Percentiles rank a stretch among this genome's conserved stretches.
phyloP scores from a whole-genome alignment of 2,113 vertebrate genomes.

The Gorilla gorilla region DNA sequence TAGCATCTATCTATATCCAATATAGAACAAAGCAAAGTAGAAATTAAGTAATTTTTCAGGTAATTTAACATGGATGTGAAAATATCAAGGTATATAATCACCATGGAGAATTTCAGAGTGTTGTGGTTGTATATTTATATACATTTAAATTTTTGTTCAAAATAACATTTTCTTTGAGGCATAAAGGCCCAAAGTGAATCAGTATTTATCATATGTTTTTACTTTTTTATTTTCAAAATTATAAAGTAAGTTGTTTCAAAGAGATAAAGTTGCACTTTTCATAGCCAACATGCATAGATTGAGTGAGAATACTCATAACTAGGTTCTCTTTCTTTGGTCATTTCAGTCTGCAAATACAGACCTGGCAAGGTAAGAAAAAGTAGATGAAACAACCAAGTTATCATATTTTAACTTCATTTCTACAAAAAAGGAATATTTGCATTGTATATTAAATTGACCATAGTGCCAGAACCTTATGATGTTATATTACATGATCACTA shows the following conservation, averaged over 20 bases:
- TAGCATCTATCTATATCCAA: background rate
- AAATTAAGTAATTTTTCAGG: slow-evolving; percentile 55
- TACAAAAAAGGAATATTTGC: slow-evolving; percentile 47
- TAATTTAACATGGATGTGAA: slow-evolving; percentile 41
- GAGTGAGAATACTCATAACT: background rate
- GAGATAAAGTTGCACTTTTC: slow-evolving; percentile 30
- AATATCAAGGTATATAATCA: slow-evolving; percentile 33
- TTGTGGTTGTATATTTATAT: slow-evolving; percentile 29
- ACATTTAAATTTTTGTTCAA: slow-evolving; percentile 43
- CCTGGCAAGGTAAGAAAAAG: background rate
- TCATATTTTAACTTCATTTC: slow-evolving; percentile 58
- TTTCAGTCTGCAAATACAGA: slow-evolving; percentile 45
- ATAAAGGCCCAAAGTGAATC: background rate
- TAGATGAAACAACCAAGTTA: slow-evolving; percentile 45
- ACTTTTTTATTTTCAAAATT: slow-evolving; percentile 20
- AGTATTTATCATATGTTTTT: slow-evolving; percentile 5
- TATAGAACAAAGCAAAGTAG: background rate
- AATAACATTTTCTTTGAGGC: slow-evolving; percentile 18
- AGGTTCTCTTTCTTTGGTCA: slow-evolving; percentile 23
- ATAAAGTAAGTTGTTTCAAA: slow-evolving; percentile 27
- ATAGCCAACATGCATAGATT: background rate
- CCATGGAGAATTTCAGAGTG: slow-evolving; percentile 4
- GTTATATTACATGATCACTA: slow-evolving; percentile 35
- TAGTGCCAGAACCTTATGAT: slow-evolving; percentile 58
- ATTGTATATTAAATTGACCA: slow-evolving; percentile 63